These are phyloP conservation scores for Thamnophis sirtalis DNA, from an alignment of 2,113 vertebrate genomes.

Conservation along the genomic window DNA sequence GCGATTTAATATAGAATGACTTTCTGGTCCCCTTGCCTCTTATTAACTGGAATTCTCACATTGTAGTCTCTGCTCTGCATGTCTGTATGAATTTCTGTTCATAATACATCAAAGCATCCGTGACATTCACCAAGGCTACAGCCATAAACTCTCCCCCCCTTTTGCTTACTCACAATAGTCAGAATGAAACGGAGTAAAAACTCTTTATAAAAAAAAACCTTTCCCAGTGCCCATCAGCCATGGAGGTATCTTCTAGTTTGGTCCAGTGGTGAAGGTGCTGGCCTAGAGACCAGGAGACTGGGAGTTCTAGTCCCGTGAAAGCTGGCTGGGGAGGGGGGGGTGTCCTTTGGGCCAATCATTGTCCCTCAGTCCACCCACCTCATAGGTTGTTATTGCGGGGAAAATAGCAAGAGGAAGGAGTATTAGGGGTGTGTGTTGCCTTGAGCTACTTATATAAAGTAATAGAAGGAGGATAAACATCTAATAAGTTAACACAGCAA, in stretches of 20 bases:
- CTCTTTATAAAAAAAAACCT: neutral
- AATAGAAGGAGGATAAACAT: neutral
- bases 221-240: neutral
- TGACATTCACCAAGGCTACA: conserved; percentile 9
- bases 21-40: conserved; percentile 13
- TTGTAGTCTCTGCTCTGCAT: neutral
- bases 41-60: neutral
- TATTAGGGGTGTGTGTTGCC: neutral
- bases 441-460: neutral
- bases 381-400: neutral
- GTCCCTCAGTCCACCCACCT: neutral
- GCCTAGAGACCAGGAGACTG: neutral
- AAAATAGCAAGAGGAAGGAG: neutral
- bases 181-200: neutral
- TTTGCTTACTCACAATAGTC: neutral
- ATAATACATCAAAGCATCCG: conserved; percentile 22
- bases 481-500: neutral
- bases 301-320: neutral
- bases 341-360: neutral
- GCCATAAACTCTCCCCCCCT: conserved; percentile 15
- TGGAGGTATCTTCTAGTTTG: neutral
- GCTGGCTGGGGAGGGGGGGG: neutral
- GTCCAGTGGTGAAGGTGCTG: neutral
- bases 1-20: neutral
- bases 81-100: conserved; percentile 20